phyloP scores from a whole-genome alignment of 2,888 invertebrate species.

The Ormyrus pomaceus region DNA sequence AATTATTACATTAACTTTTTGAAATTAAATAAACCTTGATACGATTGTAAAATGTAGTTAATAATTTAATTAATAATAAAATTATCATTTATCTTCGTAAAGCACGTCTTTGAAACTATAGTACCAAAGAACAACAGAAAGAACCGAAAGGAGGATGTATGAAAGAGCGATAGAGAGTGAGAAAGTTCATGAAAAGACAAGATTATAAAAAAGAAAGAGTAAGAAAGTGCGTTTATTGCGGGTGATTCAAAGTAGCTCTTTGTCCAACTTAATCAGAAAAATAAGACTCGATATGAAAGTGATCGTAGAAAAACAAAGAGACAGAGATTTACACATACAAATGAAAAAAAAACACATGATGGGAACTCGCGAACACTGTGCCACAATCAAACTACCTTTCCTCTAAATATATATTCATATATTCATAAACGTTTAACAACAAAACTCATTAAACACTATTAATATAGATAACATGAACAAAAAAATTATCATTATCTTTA shows the following conservation, averaged over 20 bases:
- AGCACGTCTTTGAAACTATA: background rate
- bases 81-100: background rate
- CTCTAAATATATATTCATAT: constrained; percentile 48
- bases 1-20: no score
- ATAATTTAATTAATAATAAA: background rate
- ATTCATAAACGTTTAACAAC: constrained; percentile 54
- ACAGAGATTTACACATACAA: constrained; percentile 52
- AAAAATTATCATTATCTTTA: constrained; percentile 59
- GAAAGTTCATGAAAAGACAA: constrained; percentile 23
- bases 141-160: background rate
- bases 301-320: constrained; percentile 36
- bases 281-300: background rate
- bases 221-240: constrained; percentile 38
- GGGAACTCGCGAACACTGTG: constrained; percentile 77
- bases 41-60: no score
- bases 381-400: constrained; percentile 79
- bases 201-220: constrained; percentile 22
- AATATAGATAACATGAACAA: constrained; percentile 64
- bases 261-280: constrained; percentile 1
- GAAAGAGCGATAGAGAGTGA: constrained; percentile 28
- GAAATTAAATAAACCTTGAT: background rate
- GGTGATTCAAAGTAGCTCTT: constrained; percentile 18
- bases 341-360: constrained; percentile 43
- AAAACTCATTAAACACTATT: constrained; percentile 71
- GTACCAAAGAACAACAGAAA: background rate